Evolutionary conservation across 2,113 vertebrate species (phyloP), one percentile per base, ranked within the genome.

Genomic region (Columbina picui): DNA sequence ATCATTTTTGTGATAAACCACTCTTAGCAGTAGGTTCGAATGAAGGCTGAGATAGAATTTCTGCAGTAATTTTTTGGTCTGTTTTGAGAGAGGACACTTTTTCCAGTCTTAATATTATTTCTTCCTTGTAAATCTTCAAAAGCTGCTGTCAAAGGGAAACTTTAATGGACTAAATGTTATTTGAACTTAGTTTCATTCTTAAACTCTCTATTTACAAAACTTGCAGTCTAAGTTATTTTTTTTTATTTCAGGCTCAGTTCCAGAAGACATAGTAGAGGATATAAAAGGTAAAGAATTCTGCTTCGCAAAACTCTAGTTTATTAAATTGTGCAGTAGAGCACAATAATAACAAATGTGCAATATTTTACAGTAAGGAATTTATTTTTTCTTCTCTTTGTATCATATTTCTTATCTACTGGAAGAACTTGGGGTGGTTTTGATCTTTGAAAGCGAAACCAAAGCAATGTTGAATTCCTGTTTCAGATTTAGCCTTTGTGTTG

Each of bases 241-340:
- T n/a, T 57, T 71, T 76, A 22, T 97, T 98, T 91, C 94, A 99
- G 99, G 99, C 68, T 98, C 98, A 38, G 97, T 99, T 86, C 98
- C 99, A 92, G 99, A 99, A 97, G 98, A 99, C 39, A 96, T 99
- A n/a, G 98, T 99, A 80, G 99, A 99, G 89, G 99, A 99, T 83
- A 99, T 99, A 93, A 99, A 99, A 98, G 99, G 99, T 99, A 97
- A 92, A 95, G 34, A 7, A 29, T 23, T 73, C 53, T 77, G 23
- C 22, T 78, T 88, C 19, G 6, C 86, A 17, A n/a, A 50, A 75
- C 43, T 52, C 22, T 22, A 10, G 6, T 77, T 89, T 93, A 85
- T 80, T n/a, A 34, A 76, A 63, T 30, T 43, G 49, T 60, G 27
- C 47, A 67, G 50, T 45, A 32, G 43, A 36, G 9, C 38, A 19